These are phyloP conservation scores for human (Homo sapiens) DNA, from an alignment of 2,113 vertebrate species.

Conservation along the genomic window DNA sequence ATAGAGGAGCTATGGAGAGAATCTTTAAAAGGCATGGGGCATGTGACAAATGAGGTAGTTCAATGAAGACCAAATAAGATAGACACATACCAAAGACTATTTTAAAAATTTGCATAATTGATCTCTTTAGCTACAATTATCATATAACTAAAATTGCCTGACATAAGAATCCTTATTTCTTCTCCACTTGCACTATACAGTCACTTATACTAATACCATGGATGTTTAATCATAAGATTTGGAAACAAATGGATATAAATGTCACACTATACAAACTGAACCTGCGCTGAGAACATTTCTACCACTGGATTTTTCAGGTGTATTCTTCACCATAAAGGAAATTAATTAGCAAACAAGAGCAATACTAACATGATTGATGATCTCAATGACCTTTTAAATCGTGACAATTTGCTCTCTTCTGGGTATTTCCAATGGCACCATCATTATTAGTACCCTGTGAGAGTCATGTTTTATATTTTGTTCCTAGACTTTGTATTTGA, in stretches of 20 bases:
- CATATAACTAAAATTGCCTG: background rate
- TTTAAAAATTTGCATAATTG: background rate
- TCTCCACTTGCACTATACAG: background rate
- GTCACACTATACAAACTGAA: background rate
- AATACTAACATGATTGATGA: constrained; percentile 63
- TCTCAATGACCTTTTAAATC: constrained; percentile 70
- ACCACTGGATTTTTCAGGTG: background rate
- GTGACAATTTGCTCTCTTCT: constrained; percentile 69
- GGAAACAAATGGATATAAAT: background rate
- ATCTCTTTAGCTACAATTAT: background rate
- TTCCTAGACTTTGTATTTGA: constrained; percentile 49
- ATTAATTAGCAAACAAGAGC: constrained; percentile 71
- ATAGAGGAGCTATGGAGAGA: background rate
- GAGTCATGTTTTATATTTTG: constrained; percentile 68
- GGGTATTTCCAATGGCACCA: constrained; percentile 45
- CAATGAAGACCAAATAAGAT: background rate
- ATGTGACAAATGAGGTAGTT: background rate
- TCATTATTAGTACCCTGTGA: constrained; percentile 56
- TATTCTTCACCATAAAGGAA: constrained; percentile 50
- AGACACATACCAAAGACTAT: background rate
- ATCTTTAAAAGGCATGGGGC: background rate
- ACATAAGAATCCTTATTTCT: background rate
- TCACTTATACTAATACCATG: background rate
- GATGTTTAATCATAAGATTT: background rate
- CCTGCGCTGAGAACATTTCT: background rate